phyloP scores from a whole-genome alignment of 2,888 invertebrate species.

The Cantharis rufa region DNA sequence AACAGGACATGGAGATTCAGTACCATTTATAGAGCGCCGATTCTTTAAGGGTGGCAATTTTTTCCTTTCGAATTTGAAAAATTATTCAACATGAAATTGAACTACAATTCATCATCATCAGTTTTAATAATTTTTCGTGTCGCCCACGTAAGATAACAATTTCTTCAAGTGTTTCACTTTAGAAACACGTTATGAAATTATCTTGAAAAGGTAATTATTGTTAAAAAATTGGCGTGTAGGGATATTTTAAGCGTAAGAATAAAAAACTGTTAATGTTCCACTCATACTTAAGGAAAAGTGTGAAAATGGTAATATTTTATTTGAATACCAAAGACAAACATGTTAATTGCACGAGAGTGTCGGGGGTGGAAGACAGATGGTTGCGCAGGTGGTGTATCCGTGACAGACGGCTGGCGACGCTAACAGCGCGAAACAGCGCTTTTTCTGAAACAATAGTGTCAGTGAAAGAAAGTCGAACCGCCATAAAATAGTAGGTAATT shows the following conservation, averaged over 20 bases:
- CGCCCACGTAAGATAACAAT: no score
- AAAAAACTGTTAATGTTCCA: background rate
- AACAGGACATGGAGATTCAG: no score
- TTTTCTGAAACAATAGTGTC: conserved; percentile 23
- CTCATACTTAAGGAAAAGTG: conserved; percentile 18
- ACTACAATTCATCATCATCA: no score
- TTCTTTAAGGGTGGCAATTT: no score
- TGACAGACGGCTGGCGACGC: conserved; percentile 37
- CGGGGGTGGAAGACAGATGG: conserved; percentile 49
- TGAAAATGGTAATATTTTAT: conserved; percentile 29
- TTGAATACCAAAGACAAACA: conserved; percentile 38
- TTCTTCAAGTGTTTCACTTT: no score
- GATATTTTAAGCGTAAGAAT: background rate
- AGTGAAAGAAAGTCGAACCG: background rate
- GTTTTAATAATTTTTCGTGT: no score
- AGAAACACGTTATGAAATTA: no score
- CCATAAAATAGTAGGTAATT: background rate
- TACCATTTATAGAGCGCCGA: no score
- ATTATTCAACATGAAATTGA: no score
- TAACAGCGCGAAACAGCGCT: conserved; percentile 30
- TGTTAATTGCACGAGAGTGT: conserved; percentile 49
- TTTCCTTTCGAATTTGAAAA: no score
- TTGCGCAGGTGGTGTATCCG: conserved; percentile 46
- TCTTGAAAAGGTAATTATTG: background rate
- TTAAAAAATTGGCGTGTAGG: background rate